A percentile compares a stretch with the other conserved stretches of the same genome.
phyloP scores from a whole-genome alignment of 2,888 invertebrate species.

The Anaspis maculata region DNA sequence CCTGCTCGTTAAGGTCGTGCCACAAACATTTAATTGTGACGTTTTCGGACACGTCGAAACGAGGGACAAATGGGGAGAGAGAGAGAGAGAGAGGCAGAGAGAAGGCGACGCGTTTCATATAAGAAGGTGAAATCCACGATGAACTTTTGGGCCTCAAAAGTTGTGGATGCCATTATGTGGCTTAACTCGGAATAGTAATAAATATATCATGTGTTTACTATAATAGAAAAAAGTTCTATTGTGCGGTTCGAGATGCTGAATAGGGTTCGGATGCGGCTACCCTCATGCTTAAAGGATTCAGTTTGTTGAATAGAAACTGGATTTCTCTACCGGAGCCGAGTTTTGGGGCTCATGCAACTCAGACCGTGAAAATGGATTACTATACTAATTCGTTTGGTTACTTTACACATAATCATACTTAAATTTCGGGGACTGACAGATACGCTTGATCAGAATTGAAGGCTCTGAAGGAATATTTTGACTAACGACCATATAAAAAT shows the following conservation, averaged over 20 bases:
- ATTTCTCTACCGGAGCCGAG: conserved; percentile 1
- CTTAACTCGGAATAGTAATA: no score
- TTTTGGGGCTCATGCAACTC: conserved; percentile 8
- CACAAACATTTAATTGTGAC: conserved; percentile 5
- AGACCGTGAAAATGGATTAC: conserved; percentile 16
- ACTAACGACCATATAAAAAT: no score
- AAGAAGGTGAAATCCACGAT: no score
- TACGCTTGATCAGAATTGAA: no score
- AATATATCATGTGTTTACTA: conserved; percentile 16
- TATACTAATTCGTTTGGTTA: conserved; percentile 16
- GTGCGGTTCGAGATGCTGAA: conserved; percentile 9
- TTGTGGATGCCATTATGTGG: no score
- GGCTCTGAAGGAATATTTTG: no score
- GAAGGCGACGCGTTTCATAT: no score
- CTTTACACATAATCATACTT: conserved; percentile 9
- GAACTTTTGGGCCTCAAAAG: no score
- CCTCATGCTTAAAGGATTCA: conserved; percentile 10
- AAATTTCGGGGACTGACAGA: no score
- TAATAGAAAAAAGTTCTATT: conserved; percentile 15
- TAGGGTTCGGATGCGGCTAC: conserved; percentile 15
- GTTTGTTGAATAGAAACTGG: conserved; percentile 7
- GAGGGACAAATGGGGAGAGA: no score
- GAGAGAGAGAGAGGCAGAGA: no score
- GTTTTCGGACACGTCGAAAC: no score
- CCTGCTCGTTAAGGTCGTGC: conserved; percentile 5